These are phyloP conservation scores for Dallia pectoralis DNA, from an alignment of 2,797 vertebrate species.

Conservation along the genomic window DNA sequence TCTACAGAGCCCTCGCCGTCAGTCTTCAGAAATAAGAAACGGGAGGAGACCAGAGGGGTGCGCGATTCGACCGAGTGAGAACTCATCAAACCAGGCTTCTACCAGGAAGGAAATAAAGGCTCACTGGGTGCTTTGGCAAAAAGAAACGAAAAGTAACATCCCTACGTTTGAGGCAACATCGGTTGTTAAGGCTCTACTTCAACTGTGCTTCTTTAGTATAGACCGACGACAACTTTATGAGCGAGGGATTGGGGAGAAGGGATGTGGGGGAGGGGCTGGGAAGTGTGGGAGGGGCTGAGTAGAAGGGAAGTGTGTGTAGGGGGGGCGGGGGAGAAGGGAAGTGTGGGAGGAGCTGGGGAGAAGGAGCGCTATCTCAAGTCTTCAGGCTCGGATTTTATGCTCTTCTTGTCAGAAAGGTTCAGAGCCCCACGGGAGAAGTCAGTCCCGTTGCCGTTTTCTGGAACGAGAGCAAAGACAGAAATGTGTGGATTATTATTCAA, in stretches of 20 bases:
- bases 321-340: constrained; percentile 52
- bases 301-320: constrained; percentile 23
- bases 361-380: constrained; percentile 91
- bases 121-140: constrained; percentile 78
- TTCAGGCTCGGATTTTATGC: constrained; percentile 97
- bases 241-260: constrained; percentile 52
- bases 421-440: constrained; percentile 82
- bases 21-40: neutral
- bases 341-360: neutral
- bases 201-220: constrained; percentile 84
- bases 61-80: neutral
- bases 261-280: neutral
- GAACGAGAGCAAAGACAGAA: constrained; percentile 22
- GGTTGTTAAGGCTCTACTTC: constrained; percentile 98
- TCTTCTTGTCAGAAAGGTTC: constrained; percentile 87
- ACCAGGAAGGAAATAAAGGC: constrained; percentile 55
- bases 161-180: constrained; percentile 92
- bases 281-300: constrained; percentile 46
- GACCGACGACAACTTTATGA: constrained; percentile 67
- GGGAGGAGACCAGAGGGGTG: neutral
- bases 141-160: constrained; percentile 68
- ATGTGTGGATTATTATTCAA: neutral
- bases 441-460: constrained; percentile 80
- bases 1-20: neutral
- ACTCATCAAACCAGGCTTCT: neutral